These are phyloP conservation scores for Leptarthrus brevirostris DNA, from an alignment of 2,888 invertebrate genomes.

Conservation along the genomic window DNA sequence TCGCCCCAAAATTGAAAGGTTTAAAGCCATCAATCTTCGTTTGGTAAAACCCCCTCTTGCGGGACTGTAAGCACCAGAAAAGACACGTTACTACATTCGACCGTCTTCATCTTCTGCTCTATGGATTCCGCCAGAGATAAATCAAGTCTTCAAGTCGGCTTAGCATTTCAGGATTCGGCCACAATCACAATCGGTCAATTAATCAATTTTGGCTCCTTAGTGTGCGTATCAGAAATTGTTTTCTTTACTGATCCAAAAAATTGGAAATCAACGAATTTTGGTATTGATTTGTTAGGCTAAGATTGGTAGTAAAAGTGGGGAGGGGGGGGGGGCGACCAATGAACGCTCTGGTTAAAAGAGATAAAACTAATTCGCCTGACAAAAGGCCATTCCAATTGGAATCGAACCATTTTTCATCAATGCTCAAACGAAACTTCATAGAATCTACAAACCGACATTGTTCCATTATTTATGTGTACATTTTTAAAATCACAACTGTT, in stretches of 20 bases:
- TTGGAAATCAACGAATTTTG: background rate
- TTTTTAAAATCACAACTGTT: background rate
- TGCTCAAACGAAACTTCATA: background rate
- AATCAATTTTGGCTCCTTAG: constrained; percentile 4
- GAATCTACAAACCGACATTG: background rate
- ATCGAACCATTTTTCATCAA: background rate
- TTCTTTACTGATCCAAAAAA: background rate
- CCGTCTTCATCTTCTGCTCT: background rate
- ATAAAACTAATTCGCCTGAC: background rate
- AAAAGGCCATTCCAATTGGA: background rate
- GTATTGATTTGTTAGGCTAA: too few species aligned
- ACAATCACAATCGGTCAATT: constrained; percentile 31
- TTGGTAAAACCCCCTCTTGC: background rate
- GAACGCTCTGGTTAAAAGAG: background rate
- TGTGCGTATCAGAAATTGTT: background rate
- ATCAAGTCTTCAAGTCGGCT: constrained; percentile 37
- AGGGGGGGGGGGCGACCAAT: too few species aligned
- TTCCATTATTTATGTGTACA: background rate
- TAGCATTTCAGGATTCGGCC: constrained; percentile 3
- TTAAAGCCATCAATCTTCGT: constrained; percentile 38
- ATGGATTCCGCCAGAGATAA: constrained; percentile 32
- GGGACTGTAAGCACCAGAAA: background rate
- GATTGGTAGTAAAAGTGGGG: too few species aligned
- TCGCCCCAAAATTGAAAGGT: constrained; percentile 7
- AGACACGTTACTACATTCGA: background rate